Evolutionary conservation across 2,797 vertebrate species (phyloP).

Genomic region (Picus viridis): DNA sequence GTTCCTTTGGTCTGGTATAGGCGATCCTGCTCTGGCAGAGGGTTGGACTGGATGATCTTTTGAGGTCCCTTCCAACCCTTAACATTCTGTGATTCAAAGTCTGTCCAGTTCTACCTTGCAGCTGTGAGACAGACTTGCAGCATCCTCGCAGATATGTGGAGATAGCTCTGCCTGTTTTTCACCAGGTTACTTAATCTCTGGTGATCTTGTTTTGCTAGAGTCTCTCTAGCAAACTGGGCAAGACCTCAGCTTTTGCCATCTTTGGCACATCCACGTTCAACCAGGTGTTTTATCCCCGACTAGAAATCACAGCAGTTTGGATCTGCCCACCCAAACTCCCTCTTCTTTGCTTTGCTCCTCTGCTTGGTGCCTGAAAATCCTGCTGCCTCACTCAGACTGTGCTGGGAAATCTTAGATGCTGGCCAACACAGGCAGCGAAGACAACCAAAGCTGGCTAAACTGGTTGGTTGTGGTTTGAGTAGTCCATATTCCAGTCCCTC

Average conservation of each 20-base stretch:
- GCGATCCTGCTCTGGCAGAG: too few relatives aligned
- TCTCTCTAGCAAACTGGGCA: too few relatives aligned
- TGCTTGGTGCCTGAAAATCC: neutral
- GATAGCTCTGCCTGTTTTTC: neutral
- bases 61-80: too few relatives aligned
- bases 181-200: neutral
- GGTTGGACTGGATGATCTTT: too few relatives aligned
- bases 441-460: constrained; percentile 3
- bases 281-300: neutral
- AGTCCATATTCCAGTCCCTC: neutral
- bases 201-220: neutral
- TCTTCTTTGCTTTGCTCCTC: neutral
- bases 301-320: neutral
- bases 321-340: neutral
- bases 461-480: neutral
- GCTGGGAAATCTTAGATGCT: neutral
- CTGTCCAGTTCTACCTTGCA: neutral
- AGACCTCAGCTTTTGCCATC: neutral
- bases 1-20: too few relatives aligned
- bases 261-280: neutral
- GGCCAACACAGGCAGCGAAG: neutral
- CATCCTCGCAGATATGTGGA: neutral
- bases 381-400: neutral
- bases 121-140: neutral
- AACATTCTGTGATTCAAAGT: too few relatives aligned